phyloP scores from a whole-genome alignment of 23 tunicate species.

The Oikopleura dioica region DNA sequence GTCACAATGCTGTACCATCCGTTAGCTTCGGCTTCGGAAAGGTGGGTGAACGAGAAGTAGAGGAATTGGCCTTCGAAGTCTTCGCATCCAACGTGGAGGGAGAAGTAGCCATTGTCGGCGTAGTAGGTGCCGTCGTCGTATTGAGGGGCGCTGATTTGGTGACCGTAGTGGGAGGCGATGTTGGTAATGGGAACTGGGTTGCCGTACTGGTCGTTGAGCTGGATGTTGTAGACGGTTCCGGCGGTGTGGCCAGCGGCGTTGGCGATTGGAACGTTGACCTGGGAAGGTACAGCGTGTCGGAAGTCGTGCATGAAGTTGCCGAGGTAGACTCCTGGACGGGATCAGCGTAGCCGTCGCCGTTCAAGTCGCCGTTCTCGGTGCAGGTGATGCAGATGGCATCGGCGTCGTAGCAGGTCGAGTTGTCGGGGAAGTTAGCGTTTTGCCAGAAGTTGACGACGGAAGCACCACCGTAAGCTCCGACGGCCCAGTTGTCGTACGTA shows the following conservation, averaged over 20 bases:
- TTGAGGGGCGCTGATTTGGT: neutral
- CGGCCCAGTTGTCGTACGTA: constrained; percentile 12
- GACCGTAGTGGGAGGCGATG: neutral
- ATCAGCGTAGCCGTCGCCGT: neutral
- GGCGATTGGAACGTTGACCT: neutral
- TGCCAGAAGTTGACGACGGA: constrained; percentile 12
- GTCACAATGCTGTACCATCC: neutral
- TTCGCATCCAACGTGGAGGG: constrained; percentile 2
- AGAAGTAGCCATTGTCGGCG: neutral
- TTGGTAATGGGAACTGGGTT: neutral
- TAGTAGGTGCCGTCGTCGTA: neutral
- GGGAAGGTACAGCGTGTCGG: constrained; percentile 1
- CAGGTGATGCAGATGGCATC: constrained; percentile 12
- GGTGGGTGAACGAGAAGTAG: neutral
- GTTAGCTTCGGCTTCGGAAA: neutral
- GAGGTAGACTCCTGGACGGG: neutral
- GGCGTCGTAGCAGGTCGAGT: neutral
- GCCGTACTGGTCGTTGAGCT: neutral
- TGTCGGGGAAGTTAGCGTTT: neutral
- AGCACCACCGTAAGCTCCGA: neutral
- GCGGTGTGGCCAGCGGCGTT: neutral
- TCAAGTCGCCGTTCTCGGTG: neutral
- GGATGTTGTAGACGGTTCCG: neutral
- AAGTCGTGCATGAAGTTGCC: constrained; percentile 9
- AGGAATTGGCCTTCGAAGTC: neutral